A percentile compares a stretch with the other conserved stretches of the same genome.
These are phyloP conservation scores for Nasalis larvatus DNA, from an alignment of 2,113 vertebrate species.

Conservation along the genomic window DNA sequence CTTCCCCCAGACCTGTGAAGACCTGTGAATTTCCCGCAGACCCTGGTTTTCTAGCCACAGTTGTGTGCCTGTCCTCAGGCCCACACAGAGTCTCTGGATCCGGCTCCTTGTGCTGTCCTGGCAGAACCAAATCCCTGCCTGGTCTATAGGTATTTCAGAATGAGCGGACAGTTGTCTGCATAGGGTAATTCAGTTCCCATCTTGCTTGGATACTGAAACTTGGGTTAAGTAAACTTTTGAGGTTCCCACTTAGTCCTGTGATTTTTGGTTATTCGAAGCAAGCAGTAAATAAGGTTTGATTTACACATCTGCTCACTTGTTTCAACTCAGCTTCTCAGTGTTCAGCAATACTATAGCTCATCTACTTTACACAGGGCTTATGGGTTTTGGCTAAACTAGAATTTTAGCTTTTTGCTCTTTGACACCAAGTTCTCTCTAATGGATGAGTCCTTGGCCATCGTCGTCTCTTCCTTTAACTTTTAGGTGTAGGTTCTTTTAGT, in stretches of 20 bases:
- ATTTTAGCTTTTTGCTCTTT: constrained; percentile 17
- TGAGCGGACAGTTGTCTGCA: background rate
- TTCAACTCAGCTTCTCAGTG: background rate
- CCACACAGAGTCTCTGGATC: background rate
- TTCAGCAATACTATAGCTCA: background rate
- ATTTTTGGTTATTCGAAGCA: constrained; percentile 17
- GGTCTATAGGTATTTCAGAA: background rate
- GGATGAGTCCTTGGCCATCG: background rate
- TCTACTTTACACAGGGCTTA: background rate
- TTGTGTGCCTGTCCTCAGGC: background rate
- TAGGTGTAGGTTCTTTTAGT: background rate
- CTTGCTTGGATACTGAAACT: background rate
- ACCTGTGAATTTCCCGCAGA: background rate
- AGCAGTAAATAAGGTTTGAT: background rate
- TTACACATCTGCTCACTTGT: background rate
- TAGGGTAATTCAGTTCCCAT: background rate
- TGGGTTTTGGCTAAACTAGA: background rate
- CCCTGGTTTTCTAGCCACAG: background rate
- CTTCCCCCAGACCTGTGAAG: background rate
- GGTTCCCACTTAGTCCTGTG: background rate
- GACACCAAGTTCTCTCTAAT: background rate
- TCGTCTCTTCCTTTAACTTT: background rate
- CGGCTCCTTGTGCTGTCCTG: background rate
- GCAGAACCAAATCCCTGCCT: background rate
- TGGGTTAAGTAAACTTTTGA: background rate